A percentile compares a stretch with the other conserved stretches of the same genome.
Conservation (phyloP, 2,888 invertebrate genomes). For the Ectobius pallidus region DNA sequence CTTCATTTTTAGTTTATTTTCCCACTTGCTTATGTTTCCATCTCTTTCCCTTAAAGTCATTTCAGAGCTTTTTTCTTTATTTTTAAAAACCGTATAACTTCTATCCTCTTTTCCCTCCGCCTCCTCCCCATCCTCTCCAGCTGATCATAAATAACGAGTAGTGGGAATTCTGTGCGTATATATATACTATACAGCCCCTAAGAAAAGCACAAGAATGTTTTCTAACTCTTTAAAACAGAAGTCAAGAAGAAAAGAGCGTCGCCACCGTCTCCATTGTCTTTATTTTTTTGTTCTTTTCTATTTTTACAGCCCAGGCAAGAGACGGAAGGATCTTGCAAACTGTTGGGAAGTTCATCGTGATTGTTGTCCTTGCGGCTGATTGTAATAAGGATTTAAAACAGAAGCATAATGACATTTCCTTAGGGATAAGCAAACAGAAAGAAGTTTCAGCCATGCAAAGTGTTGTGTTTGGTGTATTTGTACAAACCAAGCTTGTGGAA, state of each 20-base stretch:
- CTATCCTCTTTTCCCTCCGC: background rate
- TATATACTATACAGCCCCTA: slow-evolving; percentile 35
- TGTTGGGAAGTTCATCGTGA: background rate
- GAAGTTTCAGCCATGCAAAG: too few relatives aligned
- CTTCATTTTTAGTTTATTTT: slow-evolving; percentile 16
- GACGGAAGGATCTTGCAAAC: slow-evolving; percentile 3
- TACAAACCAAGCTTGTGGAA: too few relatives aligned
- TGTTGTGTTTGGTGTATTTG: too few relatives aligned
- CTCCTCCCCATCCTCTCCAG: slow-evolving; percentile 26
- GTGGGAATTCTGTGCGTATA: slow-evolving; percentile 39
- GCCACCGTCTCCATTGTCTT: slow-evolving; percentile 35
- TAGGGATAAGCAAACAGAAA: too few relatives aligned
- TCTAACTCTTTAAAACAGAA: slow-evolving; percentile 39
- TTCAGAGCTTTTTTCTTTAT: slow-evolving; percentile 34
- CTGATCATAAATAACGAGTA: slow-evolving; percentile 40
- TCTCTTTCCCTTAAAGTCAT: slow-evolving; percentile 37
- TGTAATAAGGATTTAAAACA: slow-evolving; percentile 4
- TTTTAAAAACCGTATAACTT: slow-evolving; percentile 39
- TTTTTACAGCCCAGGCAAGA: slow-evolving; percentile 25
- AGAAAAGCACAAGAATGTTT: slow-evolving; percentile 41
- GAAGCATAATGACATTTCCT: too few relatives aligned
- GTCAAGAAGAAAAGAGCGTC: slow-evolving; percentile 28
- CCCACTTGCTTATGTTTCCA: slow-evolving; percentile 1
- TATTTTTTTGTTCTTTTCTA: slow-evolving; percentile 27
- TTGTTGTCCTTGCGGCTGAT: background rate